Conservation (phyloP, 2,797 vertebrate genomes). For the Lacerta bilineata region DNA sequence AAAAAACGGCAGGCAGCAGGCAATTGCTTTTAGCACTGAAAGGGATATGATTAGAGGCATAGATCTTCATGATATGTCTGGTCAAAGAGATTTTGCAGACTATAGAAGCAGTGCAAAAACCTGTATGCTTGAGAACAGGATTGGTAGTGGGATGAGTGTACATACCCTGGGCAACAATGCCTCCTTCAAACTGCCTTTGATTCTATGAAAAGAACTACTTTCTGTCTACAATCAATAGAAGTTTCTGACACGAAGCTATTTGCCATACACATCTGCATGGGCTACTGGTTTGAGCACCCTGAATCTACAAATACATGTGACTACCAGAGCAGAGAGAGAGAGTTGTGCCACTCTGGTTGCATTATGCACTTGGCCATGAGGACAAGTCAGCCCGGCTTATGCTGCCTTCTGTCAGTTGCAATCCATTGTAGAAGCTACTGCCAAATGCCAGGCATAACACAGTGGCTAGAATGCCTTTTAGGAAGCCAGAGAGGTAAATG, state of each 20-base stretch:
- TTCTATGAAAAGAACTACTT: not conserved
- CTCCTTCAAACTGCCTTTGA: not conserved
- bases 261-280: not conserved
- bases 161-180: not conserved
- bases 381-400: not conserved
- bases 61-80: not conserved
- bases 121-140: not conserved
- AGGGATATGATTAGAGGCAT: not conserved
- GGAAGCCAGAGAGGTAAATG: too few relatives aligned
- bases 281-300: not conserved
- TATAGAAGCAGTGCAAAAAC: not conserved
- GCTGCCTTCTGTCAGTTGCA: not conserved
- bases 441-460: not conserved
- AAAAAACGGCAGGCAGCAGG: not conserved
- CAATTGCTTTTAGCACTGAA: not conserved
- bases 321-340: not conserved
- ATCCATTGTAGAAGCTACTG: not conserved
- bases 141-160: not conserved
- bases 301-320: not conserved
- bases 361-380: not conserved
- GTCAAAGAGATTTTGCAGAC: not conserved
- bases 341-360: slow-evolving; percentile 4
- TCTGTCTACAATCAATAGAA: not conserved
- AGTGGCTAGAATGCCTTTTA: not conserved
- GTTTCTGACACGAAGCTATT: not conserved